Conservation (phyloP, 1,140 invertebrate species). For the Cyrtorhinus lividipennis region DNA sequence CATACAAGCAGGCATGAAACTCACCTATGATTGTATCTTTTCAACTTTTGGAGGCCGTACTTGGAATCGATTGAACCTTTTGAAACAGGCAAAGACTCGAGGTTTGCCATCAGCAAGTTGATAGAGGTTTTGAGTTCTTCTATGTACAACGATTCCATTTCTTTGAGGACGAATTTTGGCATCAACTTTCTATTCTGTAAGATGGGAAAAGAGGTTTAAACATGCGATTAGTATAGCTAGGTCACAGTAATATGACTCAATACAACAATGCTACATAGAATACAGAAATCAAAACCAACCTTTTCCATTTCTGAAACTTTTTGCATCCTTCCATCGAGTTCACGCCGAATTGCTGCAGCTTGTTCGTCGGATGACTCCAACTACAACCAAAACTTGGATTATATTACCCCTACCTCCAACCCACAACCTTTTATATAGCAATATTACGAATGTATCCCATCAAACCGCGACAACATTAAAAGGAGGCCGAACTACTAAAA, state of each 20-base stretch:
- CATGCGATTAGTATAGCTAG: constrained; percentile 13
- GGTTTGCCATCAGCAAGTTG: constrained; percentile 94
- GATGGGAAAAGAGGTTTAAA: no score
- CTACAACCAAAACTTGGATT: no score
- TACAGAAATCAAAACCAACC: constrained; percentile 39
- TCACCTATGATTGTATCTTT: constrained; percentile 91
- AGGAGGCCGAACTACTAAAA: no score
- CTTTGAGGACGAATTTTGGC: constrained; percentile 98
- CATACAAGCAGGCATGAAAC: neutral
- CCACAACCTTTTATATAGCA: no score
- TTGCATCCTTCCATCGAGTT: constrained; percentile 93
- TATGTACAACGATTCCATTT: constrained; percentile 98
- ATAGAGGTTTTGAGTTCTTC: constrained; percentile 97
- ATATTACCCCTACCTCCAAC: no score
- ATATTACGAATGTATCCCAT: no score
- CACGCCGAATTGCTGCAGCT: constrained; percentile 95
- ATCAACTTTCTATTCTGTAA: constrained; percentile 87
- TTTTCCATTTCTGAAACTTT: constrained; percentile 93
- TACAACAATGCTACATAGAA: neutral
- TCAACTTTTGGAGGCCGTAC: constrained; percentile 88
- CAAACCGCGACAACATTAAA: no score
- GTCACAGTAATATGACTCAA: neutral
- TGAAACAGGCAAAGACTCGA: constrained; percentile 95
- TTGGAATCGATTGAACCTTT: constrained; percentile 95
- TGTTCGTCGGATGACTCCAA: constrained; percentile 98